Evolutionary conservation across 2,113 vertebrate genomes (phyloP).

Genomic region (Accipiter cooperii): DNA sequence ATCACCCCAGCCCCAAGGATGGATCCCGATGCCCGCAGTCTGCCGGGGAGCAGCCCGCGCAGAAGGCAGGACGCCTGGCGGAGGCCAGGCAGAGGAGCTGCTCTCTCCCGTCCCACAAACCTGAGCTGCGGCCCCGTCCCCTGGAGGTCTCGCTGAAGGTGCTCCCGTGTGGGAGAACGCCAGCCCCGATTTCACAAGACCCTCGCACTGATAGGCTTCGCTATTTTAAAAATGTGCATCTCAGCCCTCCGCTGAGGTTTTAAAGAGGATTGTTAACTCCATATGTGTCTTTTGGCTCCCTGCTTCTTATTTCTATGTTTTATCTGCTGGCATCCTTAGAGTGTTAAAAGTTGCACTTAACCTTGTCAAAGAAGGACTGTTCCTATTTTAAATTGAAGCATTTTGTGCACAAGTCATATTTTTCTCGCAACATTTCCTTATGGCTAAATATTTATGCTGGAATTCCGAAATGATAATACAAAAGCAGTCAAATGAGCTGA

Average conservation of each 20-base stretch:
- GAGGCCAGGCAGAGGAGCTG: background rate
- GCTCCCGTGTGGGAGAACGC: background rate
- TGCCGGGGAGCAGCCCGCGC: background rate
- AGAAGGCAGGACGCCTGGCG: background rate
- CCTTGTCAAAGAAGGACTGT: constrained; percentile 13
- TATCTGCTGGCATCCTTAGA: background rate
- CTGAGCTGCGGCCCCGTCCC: background rate
- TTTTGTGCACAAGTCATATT: background rate
- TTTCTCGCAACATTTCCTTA: background rate
- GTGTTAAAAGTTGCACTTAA: constrained; percentile 34
- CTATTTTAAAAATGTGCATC: background rate
- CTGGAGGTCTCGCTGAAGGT: background rate
- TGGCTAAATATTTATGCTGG: constrained; percentile 19
- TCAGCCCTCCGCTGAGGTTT: background rate
- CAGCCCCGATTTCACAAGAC: background rate
- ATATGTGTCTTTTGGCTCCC: constrained; percentile 19
- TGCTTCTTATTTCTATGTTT: constrained; percentile 5
- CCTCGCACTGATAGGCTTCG: background rate
- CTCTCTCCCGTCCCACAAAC: background rate
- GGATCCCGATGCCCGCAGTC: background rate
- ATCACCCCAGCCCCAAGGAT: background rate
- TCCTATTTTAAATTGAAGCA: background rate
- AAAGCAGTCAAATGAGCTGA: background rate
- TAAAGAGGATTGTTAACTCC: constrained; percentile 6
- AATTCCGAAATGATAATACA: background rate